Percentiles rank a stretch among this genome's conserved stretches.
Evolutionary conservation across 1,140 invertebrate genomes (phyloP).

Genomic region (Idris sp.): DNA sequence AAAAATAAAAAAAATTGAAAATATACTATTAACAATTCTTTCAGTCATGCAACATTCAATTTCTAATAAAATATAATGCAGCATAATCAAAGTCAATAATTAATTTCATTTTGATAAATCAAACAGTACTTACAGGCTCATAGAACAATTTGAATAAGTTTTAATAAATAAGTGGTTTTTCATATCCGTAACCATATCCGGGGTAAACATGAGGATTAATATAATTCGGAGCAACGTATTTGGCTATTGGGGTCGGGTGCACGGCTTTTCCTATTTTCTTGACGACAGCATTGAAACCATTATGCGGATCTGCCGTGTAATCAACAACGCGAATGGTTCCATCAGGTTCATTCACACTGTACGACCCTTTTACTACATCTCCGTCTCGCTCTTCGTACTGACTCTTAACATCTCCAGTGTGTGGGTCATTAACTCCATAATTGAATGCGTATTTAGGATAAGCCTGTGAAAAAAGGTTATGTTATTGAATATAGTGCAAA

Average conservation of each 20-base stretch:
- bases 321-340: constrained; percentile 75
- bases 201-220: constrained; percentile 46
- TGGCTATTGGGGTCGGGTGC: constrained; percentile 67
- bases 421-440: constrained; percentile 75
- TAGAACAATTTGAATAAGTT: neutral
- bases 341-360: constrained; percentile 76
- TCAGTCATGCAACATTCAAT: no score
- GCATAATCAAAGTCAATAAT: neutral
- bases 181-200: constrained; percentile 52
- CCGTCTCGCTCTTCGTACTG: constrained; percentile 75
- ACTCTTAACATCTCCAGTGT: constrained; percentile 76
- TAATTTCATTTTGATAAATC: neutral
- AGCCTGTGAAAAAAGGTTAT: constrained; percentile 57
- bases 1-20: neutral
- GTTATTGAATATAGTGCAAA: no score
- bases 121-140: neutral
- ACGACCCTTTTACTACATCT: constrained; percentile 76
- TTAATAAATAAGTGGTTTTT: constrained; percentile 47
- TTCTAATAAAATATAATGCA: no score
- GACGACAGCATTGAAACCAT: constrained; percentile 76
- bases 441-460: constrained; percentile 75
- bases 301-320: constrained; percentile 76
- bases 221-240: constrained; percentile 59
- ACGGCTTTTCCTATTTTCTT: constrained; percentile 73
- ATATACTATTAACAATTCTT: no score